These are phyloP conservation scores for Crocidura indochinensis DNA, from an alignment of 2,797 vertebrate species.

Conservation along the genomic window DNA sequence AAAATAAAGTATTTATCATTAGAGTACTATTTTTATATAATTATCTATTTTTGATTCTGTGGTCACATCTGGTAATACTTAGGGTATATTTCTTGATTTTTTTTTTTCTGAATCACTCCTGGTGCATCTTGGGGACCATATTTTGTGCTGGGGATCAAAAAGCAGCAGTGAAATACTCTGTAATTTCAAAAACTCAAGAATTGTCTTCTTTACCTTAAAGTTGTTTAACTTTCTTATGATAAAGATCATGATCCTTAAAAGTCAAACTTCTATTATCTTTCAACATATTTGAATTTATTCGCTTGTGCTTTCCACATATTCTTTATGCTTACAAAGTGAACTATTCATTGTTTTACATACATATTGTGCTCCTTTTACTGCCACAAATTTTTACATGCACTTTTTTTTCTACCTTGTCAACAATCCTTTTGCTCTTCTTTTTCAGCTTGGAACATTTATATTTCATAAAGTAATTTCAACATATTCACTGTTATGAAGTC, in stretches of 20 bases:
- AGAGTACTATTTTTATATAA: no score
- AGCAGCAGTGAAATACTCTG: background rate
- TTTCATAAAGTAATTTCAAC: slow-evolving; percentile 55
- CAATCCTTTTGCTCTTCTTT: background rate
- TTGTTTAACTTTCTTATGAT: slow-evolving; percentile 18
- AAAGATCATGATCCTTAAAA: background rate
- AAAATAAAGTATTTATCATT: background rate
- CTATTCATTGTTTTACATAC: background rate
- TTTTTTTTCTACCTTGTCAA: slow-evolving; percentile 14
- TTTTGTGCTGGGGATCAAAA: no score
- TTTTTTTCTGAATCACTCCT: no score
- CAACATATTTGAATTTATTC: slow-evolving; percentile 25
- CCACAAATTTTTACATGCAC: background rate
- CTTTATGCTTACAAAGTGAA: background rate
- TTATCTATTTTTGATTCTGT: no score
- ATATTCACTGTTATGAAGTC: background rate
- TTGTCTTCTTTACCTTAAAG: background rate
- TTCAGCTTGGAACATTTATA: background rate
- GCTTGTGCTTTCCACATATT: background rate
- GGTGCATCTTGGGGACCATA: no score
- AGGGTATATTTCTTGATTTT: no score
- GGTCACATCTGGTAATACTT: no score
- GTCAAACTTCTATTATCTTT: slow-evolving; percentile 27
- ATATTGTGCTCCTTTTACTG: background rate
- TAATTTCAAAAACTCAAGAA: background rate